Evolutionary conservation across 1,140 invertebrate species (phyloP).

Genomic region (Antheraea pernyi): DNA sequence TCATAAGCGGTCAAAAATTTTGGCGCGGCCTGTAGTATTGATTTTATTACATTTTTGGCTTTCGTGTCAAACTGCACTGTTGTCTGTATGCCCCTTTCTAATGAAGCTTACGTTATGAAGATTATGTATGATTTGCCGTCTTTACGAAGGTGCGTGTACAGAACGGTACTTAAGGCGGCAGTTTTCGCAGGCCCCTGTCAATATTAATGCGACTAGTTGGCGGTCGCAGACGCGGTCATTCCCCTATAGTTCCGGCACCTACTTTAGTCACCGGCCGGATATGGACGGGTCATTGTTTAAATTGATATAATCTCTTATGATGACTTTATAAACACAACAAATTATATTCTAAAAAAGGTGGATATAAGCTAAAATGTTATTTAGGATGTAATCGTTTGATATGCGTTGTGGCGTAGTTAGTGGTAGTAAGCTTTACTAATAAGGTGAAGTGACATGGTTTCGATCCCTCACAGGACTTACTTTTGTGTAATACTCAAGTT

Average conservation of each 20-base stretch:
- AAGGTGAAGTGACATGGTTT: too few relatives aligned
- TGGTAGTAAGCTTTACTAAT: too few relatives aligned
- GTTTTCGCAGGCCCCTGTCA: conserved; percentile 31
- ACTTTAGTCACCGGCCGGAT: conserved; percentile 27
- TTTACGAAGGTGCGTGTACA: neutral
- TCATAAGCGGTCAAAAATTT: too few relatives aligned
- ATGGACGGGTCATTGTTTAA: conserved; percentile 17
- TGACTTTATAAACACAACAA: neutral
- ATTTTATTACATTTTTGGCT: too few relatives aligned
- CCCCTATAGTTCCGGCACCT: conserved; percentile 39
- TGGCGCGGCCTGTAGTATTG: too few relatives aligned
- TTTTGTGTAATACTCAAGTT: too few relatives aligned
- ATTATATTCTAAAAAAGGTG: neutral
- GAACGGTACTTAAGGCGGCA: conserved; percentile 28
- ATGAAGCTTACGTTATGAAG: too few relatives aligned
- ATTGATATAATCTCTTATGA: conserved; percentile 1
- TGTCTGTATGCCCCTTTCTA: too few relatives aligned
- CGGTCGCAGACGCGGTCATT: conserved; percentile 38
- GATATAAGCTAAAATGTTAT: neutral
- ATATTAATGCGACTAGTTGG: conserved; percentile 20
- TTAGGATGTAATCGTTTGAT: neutral
- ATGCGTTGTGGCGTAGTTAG: too few relatives aligned
- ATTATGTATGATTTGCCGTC: neutral
- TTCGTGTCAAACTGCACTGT: too few relatives aligned
- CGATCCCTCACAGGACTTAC: too few relatives aligned